These are phyloP conservation scores for Mycalesis mineus DNA, from an alignment of 2,888 invertebrate species.

Conservation along the genomic window DNA sequence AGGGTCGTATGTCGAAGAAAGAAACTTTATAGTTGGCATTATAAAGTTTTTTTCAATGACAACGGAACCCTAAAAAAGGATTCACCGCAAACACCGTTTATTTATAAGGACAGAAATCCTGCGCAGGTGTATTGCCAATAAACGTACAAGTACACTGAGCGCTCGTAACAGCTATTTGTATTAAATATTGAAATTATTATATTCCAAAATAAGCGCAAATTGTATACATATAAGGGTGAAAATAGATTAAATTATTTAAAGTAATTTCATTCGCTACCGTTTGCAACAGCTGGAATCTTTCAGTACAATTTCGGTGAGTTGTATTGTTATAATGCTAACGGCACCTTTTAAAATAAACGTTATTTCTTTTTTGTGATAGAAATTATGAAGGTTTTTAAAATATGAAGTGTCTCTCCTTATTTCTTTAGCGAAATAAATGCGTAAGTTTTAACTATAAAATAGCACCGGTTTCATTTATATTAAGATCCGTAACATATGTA, in stretches of 20 bases:
- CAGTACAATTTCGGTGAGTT: slow-evolving; percentile 49
- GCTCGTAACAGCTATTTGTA: background rate
- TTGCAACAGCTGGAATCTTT: slow-evolving; percentile 29
- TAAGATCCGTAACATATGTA: too few relatives aligned
- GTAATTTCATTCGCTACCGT: background rate
- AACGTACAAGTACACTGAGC: background rate
- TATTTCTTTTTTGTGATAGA: background rate
- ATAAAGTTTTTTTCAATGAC: background rate
- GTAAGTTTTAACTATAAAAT: too few relatives aligned
- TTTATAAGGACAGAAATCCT: slow-evolving; percentile 38
- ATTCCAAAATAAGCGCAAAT: slow-evolving; percentile 7
- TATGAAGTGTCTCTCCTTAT: background rate
- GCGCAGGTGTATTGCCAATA: slow-evolving; percentile 53
- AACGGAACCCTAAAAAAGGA: slow-evolving; percentile 32
- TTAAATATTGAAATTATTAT: background rate
- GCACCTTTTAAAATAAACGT: slow-evolving; percentile 35
- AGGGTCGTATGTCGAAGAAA: too few relatives aligned
- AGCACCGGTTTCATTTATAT: too few relatives aligned
- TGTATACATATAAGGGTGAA: background rate
- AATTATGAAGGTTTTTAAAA: background rate
- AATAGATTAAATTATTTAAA: background rate
- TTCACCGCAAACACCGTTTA: slow-evolving; percentile 48
- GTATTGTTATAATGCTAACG: slow-evolving; percentile 50
- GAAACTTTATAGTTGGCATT: too few relatives aligned
- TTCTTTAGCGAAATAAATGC: too few relatives aligned